Percentiles rank a stretch among this genome's conserved stretches.
Evolutionary conservation across 2,888 invertebrate genomes (phyloP).

Genomic region (Alentia gelatinosa): DNA sequence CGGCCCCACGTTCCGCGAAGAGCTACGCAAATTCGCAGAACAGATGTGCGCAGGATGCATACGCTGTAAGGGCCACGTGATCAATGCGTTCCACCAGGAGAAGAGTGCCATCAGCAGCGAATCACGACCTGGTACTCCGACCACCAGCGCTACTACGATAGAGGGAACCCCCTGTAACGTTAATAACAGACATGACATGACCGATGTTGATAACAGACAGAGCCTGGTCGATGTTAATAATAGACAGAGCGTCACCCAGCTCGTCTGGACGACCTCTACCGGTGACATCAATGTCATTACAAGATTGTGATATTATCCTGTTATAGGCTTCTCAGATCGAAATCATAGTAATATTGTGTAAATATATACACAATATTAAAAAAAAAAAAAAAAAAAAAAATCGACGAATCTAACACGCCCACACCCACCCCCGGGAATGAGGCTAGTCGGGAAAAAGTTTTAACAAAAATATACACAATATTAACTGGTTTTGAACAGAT

Average conservation of each 20-base stretch:
- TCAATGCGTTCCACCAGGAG: background rate
- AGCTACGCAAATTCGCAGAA: background rate
- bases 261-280: background rate
- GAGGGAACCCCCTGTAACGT: background rate
- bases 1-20: background rate
- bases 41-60: background rate
- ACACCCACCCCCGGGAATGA: too few relatives aligned
- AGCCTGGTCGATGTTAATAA: background rate
- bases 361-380: too few relatives aligned
- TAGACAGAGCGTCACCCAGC: background rate
- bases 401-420: too few relatives aligned
- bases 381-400: too few relatives aligned
- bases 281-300: background rate
- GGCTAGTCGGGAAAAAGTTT: too few relatives aligned
- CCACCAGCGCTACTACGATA: background rate
- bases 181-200: too few relatives aligned
- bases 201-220: background rate
- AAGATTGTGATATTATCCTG: background rate
- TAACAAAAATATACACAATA: too few relatives aligned
- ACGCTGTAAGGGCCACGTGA: background rate
- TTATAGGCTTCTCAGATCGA: too few relatives aligned
- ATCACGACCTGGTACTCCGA: background rate
- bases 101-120: background rate
- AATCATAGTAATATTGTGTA: too few relatives aligned
- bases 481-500: too few relatives aligned